A percentile compares a stretch with the other conserved stretches of the same genome.
Conservation (phyloP, 1,140 invertebrate genomes). For the Adoxophyes honmai region DNA sequence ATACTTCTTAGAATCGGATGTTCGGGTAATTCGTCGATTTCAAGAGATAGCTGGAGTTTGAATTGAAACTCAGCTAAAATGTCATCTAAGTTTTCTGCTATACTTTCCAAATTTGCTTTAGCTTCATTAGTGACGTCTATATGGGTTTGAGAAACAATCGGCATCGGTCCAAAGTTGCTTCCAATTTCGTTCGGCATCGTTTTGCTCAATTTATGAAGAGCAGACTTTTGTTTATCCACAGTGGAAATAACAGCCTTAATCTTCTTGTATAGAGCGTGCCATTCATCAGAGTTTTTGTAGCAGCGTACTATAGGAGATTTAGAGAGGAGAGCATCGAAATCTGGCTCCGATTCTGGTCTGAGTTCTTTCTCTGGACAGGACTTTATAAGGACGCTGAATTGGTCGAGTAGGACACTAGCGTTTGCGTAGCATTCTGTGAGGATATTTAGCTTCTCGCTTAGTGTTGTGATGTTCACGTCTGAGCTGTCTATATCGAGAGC, state of each 20-base stretch:
- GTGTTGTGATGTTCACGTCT: constrained; percentile 40
- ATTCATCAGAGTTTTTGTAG: constrained; percentile 74
- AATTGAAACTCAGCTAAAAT: constrained; percentile 61
- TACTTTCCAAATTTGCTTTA: constrained; percentile 47
- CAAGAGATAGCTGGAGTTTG: constrained; percentile 34
- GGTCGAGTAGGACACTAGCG: constrained; percentile 76
- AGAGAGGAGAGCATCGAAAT: constrained; percentile 55
- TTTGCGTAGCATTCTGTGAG: constrained; percentile 75
- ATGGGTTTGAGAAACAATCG: constrained; percentile 53
- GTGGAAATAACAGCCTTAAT: constrained; percentile 60
- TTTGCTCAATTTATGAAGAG: constrained; percentile 55
- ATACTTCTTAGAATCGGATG: constrained; percentile 63
- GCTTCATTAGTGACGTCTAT: constrained; percentile 52
- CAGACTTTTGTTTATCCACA: constrained; percentile 64
- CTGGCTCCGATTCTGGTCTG: constrained; percentile 37
- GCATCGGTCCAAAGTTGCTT: constrained; percentile 28
- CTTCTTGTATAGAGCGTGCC: constrained; percentile 64
- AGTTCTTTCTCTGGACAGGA: constrained; percentile 76
- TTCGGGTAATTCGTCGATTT: constrained; percentile 28
- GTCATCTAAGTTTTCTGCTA: constrained; percentile 38
- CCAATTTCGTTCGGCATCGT: constrained; percentile 44
- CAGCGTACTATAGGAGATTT: constrained; percentile 71
- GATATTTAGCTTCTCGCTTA: constrained; percentile 40
- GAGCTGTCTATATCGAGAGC: constrained; percentile 55
- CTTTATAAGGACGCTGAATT: constrained; percentile 79